A percentile compares a stretch with the other conserved stretches of the same genome.
Conservation (phyloP, 2,888 invertebrate species). For the Branchellion lobata region DNA sequence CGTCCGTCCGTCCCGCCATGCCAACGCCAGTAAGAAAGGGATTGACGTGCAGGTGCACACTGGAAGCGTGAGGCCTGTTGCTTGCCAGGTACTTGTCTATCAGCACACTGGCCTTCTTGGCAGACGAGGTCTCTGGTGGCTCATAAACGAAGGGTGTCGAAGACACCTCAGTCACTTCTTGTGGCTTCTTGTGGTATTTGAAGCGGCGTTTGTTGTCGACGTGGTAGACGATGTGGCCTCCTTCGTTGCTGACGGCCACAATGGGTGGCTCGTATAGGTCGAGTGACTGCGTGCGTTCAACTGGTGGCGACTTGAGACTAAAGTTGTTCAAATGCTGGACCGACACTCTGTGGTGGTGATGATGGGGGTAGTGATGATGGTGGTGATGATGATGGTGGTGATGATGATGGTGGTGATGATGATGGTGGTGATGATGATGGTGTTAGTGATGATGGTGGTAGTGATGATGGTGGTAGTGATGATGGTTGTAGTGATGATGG, state of each 20-base stretch:
- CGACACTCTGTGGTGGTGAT: neutral
- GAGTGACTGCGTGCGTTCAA: neutral
- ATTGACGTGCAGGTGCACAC: constrained; percentile 72
- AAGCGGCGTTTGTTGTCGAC: constrained; percentile 58
- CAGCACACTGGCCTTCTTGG: constrained; percentile 53
- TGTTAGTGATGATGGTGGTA: no score
- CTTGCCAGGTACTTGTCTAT: constrained; percentile 65
- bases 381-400: no score
- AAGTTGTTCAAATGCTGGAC: neutral
- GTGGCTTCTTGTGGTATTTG: constrained; percentile 61
- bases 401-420: no score
- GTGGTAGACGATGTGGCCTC: constrained; percentile 71
- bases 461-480: no score
- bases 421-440: no score
- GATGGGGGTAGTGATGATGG: neutral
- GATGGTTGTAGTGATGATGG: no score
- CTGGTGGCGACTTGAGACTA: neutral
- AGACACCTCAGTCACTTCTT: neutral
- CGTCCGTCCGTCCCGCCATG: neutral
- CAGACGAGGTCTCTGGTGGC: constrained; percentile 44
- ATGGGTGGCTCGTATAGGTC: constrained; percentile 66
- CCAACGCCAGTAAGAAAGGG: constrained; percentile 64
- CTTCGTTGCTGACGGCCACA: constrained; percentile 79
- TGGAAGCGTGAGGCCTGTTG: constrained; percentile 63
- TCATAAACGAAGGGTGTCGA: neutral